phyloP scores from a whole-genome alignment of 2,888 invertebrate species.

The Lochmaea crataegi region DNA sequence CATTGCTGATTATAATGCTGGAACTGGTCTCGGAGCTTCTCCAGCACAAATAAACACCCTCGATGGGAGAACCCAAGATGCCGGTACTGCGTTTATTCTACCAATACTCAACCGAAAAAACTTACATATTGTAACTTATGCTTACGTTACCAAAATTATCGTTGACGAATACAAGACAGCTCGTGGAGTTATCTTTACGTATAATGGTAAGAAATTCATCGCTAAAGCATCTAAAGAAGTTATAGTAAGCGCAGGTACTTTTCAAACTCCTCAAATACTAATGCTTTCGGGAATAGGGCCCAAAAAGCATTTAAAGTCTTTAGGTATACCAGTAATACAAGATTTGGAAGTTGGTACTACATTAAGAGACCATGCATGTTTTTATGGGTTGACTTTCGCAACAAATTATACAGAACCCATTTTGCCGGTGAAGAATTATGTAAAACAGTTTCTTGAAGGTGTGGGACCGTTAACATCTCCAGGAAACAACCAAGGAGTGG shows the following conservation, averaged over 20 bases:
- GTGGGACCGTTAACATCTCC: constrained; percentile 46
- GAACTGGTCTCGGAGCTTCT: constrained; percentile 68
- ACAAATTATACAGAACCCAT: constrained; percentile 69
- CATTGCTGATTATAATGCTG: constrained; percentile 44
- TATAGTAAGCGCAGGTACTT: constrained; percentile 80
- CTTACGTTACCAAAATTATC: constrained; percentile 72
- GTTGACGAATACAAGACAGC: constrained; percentile 72
- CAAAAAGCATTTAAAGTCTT: constrained; percentile 68
- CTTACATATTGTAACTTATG: constrained; percentile 75
- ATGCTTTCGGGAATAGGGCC: constrained; percentile 87
- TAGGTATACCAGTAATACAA: constrained; percentile 71
- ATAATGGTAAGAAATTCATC: constrained; percentile 67
- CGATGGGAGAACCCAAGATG: constrained; percentile 79
- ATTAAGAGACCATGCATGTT: constrained; percentile 80
- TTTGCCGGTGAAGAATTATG: constrained; percentile 61
- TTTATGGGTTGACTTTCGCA: constrained; percentile 76
- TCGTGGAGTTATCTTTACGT: constrained; percentile 75
- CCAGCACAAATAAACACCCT: constrained; percentile 75
- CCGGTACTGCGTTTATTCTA: constrained; percentile 79
- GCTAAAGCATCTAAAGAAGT: constrained; percentile 77
- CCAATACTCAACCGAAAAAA: constrained; percentile 74
- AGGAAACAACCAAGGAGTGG: constrained; percentile 51
- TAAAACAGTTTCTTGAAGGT: constrained; percentile 64
- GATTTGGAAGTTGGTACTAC: constrained; percentile 81
- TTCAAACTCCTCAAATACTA: constrained; percentile 84